phyloP scores from a whole-genome alignment of 1,140 invertebrate species.

The Diprion similis region DNA sequence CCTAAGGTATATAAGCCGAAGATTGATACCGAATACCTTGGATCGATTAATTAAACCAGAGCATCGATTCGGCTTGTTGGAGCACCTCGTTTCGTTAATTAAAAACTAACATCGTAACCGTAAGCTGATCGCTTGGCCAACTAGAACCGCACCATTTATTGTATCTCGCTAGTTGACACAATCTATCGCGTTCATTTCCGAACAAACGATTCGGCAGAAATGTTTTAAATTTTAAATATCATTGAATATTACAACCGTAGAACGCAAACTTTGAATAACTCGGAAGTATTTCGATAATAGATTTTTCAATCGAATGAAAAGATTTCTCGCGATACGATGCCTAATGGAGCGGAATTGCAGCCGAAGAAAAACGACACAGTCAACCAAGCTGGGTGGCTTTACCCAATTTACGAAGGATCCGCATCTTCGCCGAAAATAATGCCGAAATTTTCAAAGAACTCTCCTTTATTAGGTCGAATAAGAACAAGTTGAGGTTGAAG shows the following conservation, averaged over 20 bases:
- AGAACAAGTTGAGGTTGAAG: too few relatives aligned
- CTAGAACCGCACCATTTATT: not conserved
- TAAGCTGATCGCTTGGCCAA: not conserved
- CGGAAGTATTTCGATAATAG: conserved; percentile 35
- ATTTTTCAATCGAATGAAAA: conserved; percentile 36
- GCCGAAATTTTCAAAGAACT: too few relatives aligned
- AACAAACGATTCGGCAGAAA: not conserved
- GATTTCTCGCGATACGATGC: conserved; percentile 29
- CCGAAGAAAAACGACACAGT: conserved; percentile 28
- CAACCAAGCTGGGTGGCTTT: not conserved
- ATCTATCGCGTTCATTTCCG: too few relatives aligned
- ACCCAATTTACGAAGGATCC: not conserved
- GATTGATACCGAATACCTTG: not conserved
- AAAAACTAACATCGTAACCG: not conserved
- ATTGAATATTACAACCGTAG: not conserved
- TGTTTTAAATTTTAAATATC: not conserved
- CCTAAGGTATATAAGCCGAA: not conserved
- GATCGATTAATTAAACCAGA: conserved; percentile 3
- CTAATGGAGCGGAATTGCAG: conserved; percentile 33
- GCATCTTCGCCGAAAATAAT: too few relatives aligned
- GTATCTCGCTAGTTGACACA: not conserved
- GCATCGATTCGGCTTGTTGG: not conserved
- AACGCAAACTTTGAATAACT: conserved; percentile 22
- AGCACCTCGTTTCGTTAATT: not conserved
- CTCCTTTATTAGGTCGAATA: too few relatives aligned